Conservation (phyloP, 2,113 vertebrate species). For the Scartelaos histophorus region DNA sequence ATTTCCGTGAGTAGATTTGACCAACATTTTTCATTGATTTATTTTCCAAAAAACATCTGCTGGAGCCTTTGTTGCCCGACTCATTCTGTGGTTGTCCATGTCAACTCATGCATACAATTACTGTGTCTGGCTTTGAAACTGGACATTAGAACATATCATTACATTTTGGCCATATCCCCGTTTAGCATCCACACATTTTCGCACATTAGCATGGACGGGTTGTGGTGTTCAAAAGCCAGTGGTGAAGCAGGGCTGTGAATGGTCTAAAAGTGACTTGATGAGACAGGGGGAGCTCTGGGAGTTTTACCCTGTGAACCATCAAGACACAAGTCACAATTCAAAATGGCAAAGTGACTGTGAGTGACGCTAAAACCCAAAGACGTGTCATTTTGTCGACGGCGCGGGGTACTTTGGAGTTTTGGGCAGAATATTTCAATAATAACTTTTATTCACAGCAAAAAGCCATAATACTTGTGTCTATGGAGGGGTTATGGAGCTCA, state of each 20-base stretch:
- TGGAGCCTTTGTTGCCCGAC: no score
- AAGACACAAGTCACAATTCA: slow-evolving; percentile 38
- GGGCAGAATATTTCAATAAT: no score
- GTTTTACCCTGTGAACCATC: slow-evolving; percentile 35
- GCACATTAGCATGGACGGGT: not conserved
- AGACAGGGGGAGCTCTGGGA: slow-evolving; percentile 40
- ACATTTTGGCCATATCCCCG: not conserved
- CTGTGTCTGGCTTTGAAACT: no score
- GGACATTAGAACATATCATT: not conserved
- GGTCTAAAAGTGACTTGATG: slow-evolving; percentile 29
- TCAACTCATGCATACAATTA: slow-evolving; percentile 1
- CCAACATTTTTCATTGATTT: no score
- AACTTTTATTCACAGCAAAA: no score
- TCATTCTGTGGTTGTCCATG: not conserved
- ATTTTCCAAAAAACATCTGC: no score
- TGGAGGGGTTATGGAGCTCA: no score
- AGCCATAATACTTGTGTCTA: no score
- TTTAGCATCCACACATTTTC: not conserved
- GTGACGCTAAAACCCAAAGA: slow-evolving; percentile 27
- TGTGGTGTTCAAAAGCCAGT: slow-evolving; percentile 12
- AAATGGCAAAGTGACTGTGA: slow-evolving; percentile 49
- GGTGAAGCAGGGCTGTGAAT: slow-evolving; percentile 9
- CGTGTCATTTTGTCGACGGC: slow-evolving; percentile 50
- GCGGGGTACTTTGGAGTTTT: not conserved
- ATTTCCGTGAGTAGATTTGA: no score